phyloP scores from a whole-genome alignment of 2,797 vertebrate genomes.

The Clarias fuscus region DNA sequence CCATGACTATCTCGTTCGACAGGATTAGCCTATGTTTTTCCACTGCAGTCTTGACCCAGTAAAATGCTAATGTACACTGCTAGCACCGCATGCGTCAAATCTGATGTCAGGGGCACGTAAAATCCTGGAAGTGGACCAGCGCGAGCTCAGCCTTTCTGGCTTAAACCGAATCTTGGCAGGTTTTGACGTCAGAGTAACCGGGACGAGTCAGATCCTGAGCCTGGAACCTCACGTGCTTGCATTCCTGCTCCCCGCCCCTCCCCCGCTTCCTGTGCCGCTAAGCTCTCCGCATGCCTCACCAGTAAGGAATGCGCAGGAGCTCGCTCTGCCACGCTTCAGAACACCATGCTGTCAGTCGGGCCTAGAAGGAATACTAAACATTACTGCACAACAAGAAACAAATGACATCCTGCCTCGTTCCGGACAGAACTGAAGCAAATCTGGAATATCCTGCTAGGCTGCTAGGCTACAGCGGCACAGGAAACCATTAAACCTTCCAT shows the following conservation, averaged over 20 bases:
- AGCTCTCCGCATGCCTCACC: slow-evolving; percentile 30
- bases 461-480: not conserved
- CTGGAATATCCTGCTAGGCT: not conserved
- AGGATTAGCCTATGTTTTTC: slow-evolving; percentile 1
- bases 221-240: slow-evolving; percentile 24
- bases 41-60: not conserved
- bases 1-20: not conserved
- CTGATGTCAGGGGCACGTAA: slow-evolving; percentile 18
- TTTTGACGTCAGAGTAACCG: slow-evolving; percentile 43
- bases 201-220: slow-evolving; percentile 32
- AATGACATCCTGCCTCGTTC: not conserved
- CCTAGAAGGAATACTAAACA: not conserved
- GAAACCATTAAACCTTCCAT: not conserved
- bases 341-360: not conserved
- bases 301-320: slow-evolving; percentile 39
- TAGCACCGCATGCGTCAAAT: not conserved
- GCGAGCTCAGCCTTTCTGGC: slow-evolving; percentile 10
- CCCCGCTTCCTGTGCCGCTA: slow-evolving; percentile 21
- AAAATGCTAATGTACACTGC: slow-evolving; percentile 6
- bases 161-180: slow-evolving; percentile 20
- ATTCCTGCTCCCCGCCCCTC: slow-evolving; percentile 13
- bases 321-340: not conserved
- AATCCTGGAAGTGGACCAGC: not conserved
- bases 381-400: not conserved
- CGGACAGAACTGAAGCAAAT: not conserved